Percentiles rank a stretch among this genome's conserved stretches.
Conservation (phyloP, 2,797 vertebrate species). For the Sebastes variabilis region DNA sequence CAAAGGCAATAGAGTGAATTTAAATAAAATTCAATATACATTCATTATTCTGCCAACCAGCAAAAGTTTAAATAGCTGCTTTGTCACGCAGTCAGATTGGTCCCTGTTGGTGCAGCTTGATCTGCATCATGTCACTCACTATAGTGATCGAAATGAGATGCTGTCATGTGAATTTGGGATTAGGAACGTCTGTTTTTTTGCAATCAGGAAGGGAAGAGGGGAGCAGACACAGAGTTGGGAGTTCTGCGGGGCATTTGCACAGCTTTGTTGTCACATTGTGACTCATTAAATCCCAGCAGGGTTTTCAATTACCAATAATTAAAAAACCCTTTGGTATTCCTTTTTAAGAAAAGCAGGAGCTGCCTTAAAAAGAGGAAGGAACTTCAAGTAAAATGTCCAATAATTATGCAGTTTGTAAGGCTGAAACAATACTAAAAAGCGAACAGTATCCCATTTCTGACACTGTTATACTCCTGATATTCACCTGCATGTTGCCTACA, state of each 20-base stretch:
- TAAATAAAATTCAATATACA: slow-evolving; percentile 19
- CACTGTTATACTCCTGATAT: not conserved
- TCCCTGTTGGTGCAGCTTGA: not conserved
- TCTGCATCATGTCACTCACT: slow-evolving; percentile 35
- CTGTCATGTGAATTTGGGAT: slow-evolving; percentile 43
- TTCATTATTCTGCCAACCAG: slow-evolving; percentile 11
- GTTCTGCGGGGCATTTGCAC: slow-evolving; percentile 26
- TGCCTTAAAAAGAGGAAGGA: slow-evolving; percentile 12
- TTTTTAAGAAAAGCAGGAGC: slow-evolving; percentile 14
- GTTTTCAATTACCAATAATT: slow-evolving; percentile 68
- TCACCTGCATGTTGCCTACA: not conserved
- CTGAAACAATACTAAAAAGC: not conserved
- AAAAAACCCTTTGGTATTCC: slow-evolving; percentile 49
- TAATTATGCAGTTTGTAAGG: not conserved
- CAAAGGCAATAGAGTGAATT: slow-evolving; percentile 16
- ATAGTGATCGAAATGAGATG: slow-evolving; percentile 13
- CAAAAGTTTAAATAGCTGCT: slow-evolving; percentile 21
- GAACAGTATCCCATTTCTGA: not conserved
- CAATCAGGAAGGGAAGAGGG: slow-evolving; percentile 7
- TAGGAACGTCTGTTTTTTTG: slow-evolving; percentile 20
- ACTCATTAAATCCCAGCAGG: slow-evolving; percentile 66
- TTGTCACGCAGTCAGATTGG: not conserved
- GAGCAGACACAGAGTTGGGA: slow-evolving; percentile 30
- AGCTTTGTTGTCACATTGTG: slow-evolving; percentile 58
- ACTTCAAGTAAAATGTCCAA: slow-evolving; percentile 7